Percentiles rank a stretch among this genome's conserved stretches.
These are phyloP conservation scores for Andrena dorsata DNA, from an alignment of 2,888 invertebrate genomes.

Conservation along the genomic window DNA sequence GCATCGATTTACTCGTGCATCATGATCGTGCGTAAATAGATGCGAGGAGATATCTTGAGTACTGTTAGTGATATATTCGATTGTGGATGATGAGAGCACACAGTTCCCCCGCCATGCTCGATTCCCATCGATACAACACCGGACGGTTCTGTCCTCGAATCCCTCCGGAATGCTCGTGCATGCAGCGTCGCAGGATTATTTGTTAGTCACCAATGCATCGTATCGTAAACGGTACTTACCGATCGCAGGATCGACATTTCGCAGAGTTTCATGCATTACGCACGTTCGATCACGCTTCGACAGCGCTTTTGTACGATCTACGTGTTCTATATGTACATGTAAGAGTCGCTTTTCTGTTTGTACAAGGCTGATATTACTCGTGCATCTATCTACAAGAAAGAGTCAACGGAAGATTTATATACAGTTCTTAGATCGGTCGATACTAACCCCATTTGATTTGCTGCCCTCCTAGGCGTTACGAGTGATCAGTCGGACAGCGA, in stretches of 20 bases:
- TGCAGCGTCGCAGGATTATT: constrained; percentile 23
- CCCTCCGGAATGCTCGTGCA: not conserved
- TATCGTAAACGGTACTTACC: constrained; percentile 71
- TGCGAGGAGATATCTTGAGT: too few relatives aligned
- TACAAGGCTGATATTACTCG: constrained; percentile 32
- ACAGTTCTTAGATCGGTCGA: constrained; percentile 17
- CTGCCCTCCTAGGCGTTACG: constrained; percentile 1
- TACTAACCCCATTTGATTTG: not conserved
- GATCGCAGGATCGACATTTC: constrained; percentile 52
- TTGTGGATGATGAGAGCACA: not conserved
- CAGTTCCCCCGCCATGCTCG: too few relatives aligned
- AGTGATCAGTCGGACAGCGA: not conserved
- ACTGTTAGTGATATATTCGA: not conserved
- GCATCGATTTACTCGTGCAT: not conserved
- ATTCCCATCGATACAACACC: too few relatives aligned
- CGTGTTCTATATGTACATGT: constrained; percentile 43
- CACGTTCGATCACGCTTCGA: constrained; percentile 44
- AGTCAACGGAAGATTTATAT: constrained; percentile 17
- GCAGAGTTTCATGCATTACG: constrained; percentile 66
- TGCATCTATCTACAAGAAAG: constrained; percentile 44
- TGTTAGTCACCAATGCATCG: constrained; percentile 58
- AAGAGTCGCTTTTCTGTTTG: constrained; percentile 14
- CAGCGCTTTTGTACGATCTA: constrained; percentile 36
- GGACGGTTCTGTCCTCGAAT: too few relatives aligned
- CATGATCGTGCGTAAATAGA: too few relatives aligned